Percentiles rank a stretch among this genome's conserved stretches.
These are phyloP conservation scores for Agrenia bidenticulata DNA, from an alignment of 2,888 invertebrate species.

Conservation along the genomic window DNA sequence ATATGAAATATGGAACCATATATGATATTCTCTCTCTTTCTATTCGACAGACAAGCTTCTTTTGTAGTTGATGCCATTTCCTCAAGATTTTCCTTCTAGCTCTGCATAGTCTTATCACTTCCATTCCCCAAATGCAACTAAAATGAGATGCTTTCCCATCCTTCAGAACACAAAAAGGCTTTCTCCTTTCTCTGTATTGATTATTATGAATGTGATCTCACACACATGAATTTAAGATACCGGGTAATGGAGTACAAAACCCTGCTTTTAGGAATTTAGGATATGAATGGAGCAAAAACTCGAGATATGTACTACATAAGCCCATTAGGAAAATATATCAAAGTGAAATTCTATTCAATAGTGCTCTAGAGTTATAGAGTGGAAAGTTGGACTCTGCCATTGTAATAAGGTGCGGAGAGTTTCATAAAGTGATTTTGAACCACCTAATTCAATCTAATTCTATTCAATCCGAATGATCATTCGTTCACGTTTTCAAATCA, in stretches of 20 bases:
- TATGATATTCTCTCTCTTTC: not conserved
- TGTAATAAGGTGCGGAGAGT: too few species aligned
- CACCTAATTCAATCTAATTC: too few species aligned
- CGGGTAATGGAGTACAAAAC: too few species aligned
- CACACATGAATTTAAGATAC: not conserved
- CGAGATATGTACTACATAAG: slow-evolving; percentile 31
- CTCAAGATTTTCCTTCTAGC: not conserved
- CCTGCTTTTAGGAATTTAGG: too few species aligned
- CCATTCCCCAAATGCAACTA: not conserved
- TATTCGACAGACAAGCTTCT: too few species aligned
- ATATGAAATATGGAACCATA: not conserved
- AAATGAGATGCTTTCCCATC: slow-evolving; percentile 20
- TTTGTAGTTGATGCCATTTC: slow-evolving; percentile 3
- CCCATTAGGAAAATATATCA: slow-evolving; percentile 52
- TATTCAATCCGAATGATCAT: too few species aligned
- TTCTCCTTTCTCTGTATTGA: slow-evolving; percentile 26
- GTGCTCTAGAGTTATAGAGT: too few species aligned
- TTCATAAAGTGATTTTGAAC: too few species aligned
- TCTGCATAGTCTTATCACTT: slow-evolving; percentile 1
- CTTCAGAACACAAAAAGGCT: slow-evolving; percentile 28
- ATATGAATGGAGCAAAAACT: too few species aligned
- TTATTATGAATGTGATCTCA: slow-evolving; percentile 17
- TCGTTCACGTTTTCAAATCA: too few species aligned
- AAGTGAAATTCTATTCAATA: too few species aligned
- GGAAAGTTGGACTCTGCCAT: too few species aligned